Percentiles rank a stretch among this genome's conserved stretches.
These are phyloP conservation scores for Cataglyphis cursor DNA, from an alignment of 2,888 invertebrate species.

Conservation along the genomic window DNA sequence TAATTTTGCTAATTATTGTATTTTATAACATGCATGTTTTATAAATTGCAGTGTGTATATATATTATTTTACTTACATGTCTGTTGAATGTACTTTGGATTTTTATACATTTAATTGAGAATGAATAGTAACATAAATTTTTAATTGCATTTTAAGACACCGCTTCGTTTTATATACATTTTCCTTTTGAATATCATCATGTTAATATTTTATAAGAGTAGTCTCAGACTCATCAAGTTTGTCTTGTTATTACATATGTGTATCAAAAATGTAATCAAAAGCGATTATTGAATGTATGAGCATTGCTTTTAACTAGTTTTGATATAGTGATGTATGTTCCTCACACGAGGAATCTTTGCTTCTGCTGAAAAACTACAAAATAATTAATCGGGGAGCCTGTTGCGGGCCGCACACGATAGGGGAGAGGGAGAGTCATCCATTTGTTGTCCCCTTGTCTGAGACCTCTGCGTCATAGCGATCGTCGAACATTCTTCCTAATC, in stretches of 20 bases:
- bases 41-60: background rate
- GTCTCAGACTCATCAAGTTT: background rate
- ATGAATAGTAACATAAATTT: background rate
- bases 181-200: background rate
- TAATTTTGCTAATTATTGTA: background rate
- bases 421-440: background rate
- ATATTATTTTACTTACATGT: background rate
- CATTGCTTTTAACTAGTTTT: background rate
- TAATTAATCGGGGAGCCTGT: background rate
- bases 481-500: background rate
- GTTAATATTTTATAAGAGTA: background rate
- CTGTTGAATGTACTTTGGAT: background rate
- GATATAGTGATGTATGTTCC: background rate
- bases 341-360: background rate
- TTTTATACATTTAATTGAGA: background rate
- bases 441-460: background rate
- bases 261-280: slow-evolving; percentile 3
- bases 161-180: background rate
- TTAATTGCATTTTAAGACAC: background rate
- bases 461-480: background rate
- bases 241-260: background rate
- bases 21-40: background rate
- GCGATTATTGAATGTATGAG: background rate
- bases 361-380: background rate
- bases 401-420: background rate